Conservation (phyloP, 2,797 vertebrate genomes). For the Gymnoscopelus braueri region DNA sequence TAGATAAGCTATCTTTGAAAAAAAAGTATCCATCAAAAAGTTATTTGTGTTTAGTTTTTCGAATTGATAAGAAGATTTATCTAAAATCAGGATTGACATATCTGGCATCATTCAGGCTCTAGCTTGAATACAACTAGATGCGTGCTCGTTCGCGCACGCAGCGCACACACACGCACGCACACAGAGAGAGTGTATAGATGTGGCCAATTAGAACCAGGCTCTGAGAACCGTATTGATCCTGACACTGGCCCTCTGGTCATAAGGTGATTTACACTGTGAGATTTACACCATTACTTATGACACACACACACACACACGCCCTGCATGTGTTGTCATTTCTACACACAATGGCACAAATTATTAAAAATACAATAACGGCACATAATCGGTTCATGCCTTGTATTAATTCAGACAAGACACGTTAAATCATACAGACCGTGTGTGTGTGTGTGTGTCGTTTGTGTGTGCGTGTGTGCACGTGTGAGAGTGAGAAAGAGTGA, state of each 20-base stretch:
- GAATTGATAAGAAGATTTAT: too few relatives aligned
- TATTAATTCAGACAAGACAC: conserved; percentile 42
- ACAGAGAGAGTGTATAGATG: conserved; percentile 50
- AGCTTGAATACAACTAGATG: too few relatives aligned
- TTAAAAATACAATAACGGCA: conserved; percentile 27
- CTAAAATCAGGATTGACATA: too few relatives aligned
- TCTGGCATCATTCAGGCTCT: too few relatives aligned
- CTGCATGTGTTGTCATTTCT: conserved; percentile 24
- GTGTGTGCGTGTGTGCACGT: neutral
- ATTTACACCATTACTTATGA: conserved; percentile 74
- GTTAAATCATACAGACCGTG: conserved; percentile 18
- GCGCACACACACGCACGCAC: conserved; percentile 28
- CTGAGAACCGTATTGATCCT: conserved; percentile 80
- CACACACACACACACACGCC: conserved; percentile 33
- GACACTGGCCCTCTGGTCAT: conserved; percentile 71
- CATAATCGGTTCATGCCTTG: conserved; percentile 36
- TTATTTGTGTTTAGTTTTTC: too few relatives aligned
- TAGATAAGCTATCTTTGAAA: too few relatives aligned
- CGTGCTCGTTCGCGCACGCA: neutral
- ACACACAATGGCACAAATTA: conserved; percentile 31
- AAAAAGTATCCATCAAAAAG: too few relatives aligned
- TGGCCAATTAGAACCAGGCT: conserved; percentile 71
- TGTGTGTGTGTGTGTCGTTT: conserved; percentile 13
- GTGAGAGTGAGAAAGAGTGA: neutral
- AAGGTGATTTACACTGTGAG: conserved; percentile 72